These are phyloP conservation scores for Labeo rohita DNA, from an alignment of 2,113 vertebrate species.

Conservation along the genomic window DNA sequence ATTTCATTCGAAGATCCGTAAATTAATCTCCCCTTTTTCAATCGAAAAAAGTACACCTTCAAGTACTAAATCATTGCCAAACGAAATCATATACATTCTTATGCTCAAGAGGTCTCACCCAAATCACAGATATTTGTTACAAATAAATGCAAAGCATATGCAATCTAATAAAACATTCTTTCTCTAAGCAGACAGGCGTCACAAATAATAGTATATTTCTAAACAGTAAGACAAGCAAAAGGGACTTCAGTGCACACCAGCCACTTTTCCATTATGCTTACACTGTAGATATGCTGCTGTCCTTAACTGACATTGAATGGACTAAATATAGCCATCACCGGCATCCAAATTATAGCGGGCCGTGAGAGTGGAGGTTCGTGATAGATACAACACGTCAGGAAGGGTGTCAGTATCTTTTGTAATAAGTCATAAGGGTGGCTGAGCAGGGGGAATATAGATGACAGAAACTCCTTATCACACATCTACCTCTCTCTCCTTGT, in stretches of 20 bases:
- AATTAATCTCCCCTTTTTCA: not conserved
- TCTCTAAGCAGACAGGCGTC: not conserved
- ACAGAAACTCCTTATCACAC: conserved; percentile 68
- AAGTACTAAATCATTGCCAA: not conserved
- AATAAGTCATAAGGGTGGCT: conserved; percentile 65
- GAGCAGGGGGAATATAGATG: conserved; percentile 70
- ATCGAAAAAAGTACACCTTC: not conserved
- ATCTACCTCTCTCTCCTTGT: conserved; percentile 62
- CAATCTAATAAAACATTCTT: not conserved
- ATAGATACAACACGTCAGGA: conserved; percentile 65
- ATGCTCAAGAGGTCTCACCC: not conserved
- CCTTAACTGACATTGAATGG: conserved; percentile 68
- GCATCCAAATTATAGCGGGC: conserved; percentile 63
- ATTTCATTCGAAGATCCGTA: not conserved
- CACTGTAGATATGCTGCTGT: conserved; percentile 46
- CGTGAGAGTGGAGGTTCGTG: conserved; percentile 59
- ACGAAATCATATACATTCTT: not conserved
- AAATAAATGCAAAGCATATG: not conserved
- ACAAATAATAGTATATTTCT: conserved; percentile 35
- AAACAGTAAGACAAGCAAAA: conserved; percentile 17
- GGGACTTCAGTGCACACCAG: conserved; percentile 10
- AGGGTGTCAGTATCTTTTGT: conserved; percentile 67
- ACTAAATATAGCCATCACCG: conserved; percentile 67
- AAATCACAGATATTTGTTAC: not conserved
- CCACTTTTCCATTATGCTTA: conserved; percentile 54